Evolutionary conservation across 2,113 vertebrate genomes (phyloP).

Genomic region (Sapayoa aenigma): DNA sequence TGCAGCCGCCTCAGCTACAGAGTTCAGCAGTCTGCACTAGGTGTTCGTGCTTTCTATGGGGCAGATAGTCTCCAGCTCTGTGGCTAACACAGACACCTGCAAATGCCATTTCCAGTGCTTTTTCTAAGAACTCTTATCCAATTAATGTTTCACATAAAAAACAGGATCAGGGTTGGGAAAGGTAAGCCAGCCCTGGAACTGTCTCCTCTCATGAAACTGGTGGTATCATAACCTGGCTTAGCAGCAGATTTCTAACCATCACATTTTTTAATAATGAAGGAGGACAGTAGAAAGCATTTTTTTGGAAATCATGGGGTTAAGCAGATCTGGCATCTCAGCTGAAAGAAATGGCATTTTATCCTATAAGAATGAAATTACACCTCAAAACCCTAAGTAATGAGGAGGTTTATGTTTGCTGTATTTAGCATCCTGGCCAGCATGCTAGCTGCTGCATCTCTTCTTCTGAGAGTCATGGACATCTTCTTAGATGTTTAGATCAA

Average conservation of each 20-base stretch:
- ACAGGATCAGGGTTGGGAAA: background rate
- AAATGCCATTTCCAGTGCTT: background rate
- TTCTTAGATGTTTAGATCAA: background rate
- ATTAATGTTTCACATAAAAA: background rate
- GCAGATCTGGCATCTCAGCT: background rate
- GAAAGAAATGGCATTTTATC: background rate
- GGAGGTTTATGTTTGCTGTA: background rate
- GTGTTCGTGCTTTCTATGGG: background rate
- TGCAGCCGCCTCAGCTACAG: background rate
- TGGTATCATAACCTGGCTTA: background rate
- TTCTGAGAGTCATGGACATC: background rate
- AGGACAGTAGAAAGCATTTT: background rate
- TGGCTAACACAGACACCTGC: background rate
- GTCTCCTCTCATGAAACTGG: background rate
- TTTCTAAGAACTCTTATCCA: background rate
- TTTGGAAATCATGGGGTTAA: background rate
- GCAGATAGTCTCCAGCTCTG: background rate
- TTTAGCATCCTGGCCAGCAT: background rate
- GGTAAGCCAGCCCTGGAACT: background rate
- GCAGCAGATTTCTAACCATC: background rate
- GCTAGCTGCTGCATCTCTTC: background rate
- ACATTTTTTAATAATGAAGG: background rate
- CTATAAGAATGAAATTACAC: background rate
- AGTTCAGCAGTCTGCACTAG: background rate
- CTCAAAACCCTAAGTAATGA: background rate